A percentile compares a stretch with the other conserved stretches of the same genome.
Evolutionary conservation across 2,888 invertebrate species (phyloP).

Genomic region (Paralinhomoeus sp.): DNA sequence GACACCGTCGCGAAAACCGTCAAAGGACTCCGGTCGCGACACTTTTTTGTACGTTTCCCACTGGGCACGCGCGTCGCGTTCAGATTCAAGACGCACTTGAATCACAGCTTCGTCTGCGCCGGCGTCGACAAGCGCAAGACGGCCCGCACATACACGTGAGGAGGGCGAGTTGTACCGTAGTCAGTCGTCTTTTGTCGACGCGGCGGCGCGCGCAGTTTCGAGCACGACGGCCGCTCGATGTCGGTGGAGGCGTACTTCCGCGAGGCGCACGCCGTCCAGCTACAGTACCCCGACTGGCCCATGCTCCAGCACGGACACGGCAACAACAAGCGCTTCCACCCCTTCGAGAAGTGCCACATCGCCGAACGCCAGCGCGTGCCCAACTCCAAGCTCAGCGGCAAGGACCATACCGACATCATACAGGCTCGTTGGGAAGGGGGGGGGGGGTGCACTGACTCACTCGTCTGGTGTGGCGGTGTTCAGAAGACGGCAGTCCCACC

Average conservation of each 20-base stretch:
- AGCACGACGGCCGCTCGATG: too few relatives aligned
- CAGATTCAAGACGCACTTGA: not conserved
- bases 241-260: not conserved
- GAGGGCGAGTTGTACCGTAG: too few relatives aligned
- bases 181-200: too few relatives aligned
- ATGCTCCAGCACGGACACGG: not conserved
- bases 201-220: too few relatives aligned
- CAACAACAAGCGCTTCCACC: not conserved
- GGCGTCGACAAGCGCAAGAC: too few relatives aligned
- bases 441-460: not conserved
- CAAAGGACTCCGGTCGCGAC: too few relatives aligned
- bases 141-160: too few relatives aligned
- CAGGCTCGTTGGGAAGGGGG: too few relatives aligned
- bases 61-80: too few relatives aligned
- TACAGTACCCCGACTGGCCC: not conserved
- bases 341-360: not conserved
- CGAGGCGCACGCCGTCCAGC: not conserved
- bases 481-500: not conserved
- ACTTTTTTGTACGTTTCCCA: too few relatives aligned
- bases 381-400: not conserved
- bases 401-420: not conserved
- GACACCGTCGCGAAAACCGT: too few relatives aligned
- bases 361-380: not conserved
- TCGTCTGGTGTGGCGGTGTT: not conserved
- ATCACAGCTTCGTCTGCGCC: too few relatives aligned